Percentiles rank a stretch among this genome's conserved stretches.
phyloP scores from a whole-genome alignment of 2,888 invertebrate species.

The Xestia sexstrigata region DNA sequence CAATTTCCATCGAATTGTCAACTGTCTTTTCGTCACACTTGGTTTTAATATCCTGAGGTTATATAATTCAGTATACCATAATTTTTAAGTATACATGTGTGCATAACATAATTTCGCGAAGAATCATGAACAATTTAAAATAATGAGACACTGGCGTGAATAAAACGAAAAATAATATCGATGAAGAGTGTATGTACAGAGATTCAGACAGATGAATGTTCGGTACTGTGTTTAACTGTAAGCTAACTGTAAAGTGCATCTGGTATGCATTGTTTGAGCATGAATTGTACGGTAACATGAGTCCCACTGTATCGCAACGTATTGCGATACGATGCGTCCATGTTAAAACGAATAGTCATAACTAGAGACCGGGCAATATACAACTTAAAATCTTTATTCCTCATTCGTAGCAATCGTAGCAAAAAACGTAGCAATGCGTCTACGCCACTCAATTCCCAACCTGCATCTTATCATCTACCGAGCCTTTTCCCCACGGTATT shows the following conservation, averaged over 20 bases:
- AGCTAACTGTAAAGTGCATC: conserved; percentile 16
- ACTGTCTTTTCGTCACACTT: conserved; percentile 11
- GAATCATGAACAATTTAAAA: conserved; percentile 11
- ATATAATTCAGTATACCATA: neutral
- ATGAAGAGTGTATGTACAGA: neutral
- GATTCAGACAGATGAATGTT: neutral
- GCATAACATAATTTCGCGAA: conserved; percentile 6
- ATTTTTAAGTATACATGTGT: conserved; percentile 15
- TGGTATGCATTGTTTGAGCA: conserved; percentile 6
- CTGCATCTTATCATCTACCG: neutral
- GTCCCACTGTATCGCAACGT: neutral
- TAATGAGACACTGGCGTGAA: conserved; percentile 22
- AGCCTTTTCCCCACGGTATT: neutral
- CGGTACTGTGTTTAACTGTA: conserved; percentile 29
- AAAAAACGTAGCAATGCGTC: neutral
- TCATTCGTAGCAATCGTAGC: neutral
- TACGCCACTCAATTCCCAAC: neutral
- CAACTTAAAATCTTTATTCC: neutral
- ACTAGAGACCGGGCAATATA: neutral
- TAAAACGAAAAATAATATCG: neutral
- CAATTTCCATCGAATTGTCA: conserved; percentile 31
- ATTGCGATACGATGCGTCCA: neutral
- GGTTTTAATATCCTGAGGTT: conserved; percentile 9
- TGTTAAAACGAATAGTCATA: neutral
- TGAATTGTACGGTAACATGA: conserved; percentile 14